Base-by-base conservation (phyloP, 2,888 invertebrate genomes). In the Drosophila prolongata region DNA sequence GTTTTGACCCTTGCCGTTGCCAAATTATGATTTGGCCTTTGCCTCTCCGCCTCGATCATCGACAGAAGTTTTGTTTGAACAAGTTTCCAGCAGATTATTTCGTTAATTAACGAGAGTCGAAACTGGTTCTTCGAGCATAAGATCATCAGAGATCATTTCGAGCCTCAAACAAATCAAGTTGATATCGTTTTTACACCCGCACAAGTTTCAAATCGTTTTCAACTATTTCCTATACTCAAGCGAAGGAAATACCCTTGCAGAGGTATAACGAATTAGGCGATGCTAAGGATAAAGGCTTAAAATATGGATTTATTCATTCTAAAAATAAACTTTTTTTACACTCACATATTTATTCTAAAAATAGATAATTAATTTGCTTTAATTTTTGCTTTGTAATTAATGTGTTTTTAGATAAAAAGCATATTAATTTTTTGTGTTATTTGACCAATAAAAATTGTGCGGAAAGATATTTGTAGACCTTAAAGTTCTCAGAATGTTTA, bases 41-140 rank as follows among this genome's bases (percentile, higher is more conserved):
- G 81, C 69, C 65, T 78, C 71, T 65, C 50, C 50, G 61, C 61
- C 58, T 54, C 73, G 72, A 72, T 72, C 71, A 84, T 78, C 68
- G 75, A 50, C 66, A 72, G 50, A 38, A 69, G 50, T 69, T 64
- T 50, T 68, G 72, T 75, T 74, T 76, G 76, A 87, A 79, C 87
- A 87, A 87, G 83, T 83, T 83, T 79, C 71, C 67, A 71, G 69
- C 52, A 66, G 75, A 70, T 79, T 79, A 52, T 80, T 76, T 78
- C 56, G 27, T 59, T 55, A 61, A 84, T 80, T 87, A 83, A 83
- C 84, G 69, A 84, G 80, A 74, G 56, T 27, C 37, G 37, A 40
- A 82, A 81, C 87, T 77, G 87, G 84, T 86, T 83, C 64, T 27
- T 35, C 37, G 27, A 16, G 47, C 61, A 78, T 57, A 69, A 77